phyloP scores from a whole-genome alignment of 1,140 invertebrate genomes.

The Drosophila lini region DNA sequence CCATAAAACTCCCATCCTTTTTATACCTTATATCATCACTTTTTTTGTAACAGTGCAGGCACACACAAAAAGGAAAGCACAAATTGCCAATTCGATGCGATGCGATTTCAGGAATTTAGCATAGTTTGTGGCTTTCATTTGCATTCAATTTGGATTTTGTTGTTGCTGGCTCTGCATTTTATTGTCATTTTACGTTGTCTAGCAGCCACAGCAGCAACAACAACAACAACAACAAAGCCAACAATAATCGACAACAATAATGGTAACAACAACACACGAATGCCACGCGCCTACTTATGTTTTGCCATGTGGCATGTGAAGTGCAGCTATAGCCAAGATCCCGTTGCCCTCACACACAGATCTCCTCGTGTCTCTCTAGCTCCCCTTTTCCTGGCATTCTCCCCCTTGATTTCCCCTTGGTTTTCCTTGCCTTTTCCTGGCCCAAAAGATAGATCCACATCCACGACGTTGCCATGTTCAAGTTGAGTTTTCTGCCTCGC shows the following conservation, averaged over 20 bases:
- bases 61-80: conserved; percentile 75
- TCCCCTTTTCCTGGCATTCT: neutral
- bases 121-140: conserved; percentile 84
- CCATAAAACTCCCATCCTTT: no score
- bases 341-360: conserved; percentile 54
- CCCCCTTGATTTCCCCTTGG: neutral
- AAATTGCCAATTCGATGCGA: conserved; percentile 80
- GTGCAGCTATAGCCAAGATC: conserved; percentile 60
- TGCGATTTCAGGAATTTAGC: conserved; percentile 83
- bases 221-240: conserved; percentile 48
- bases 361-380: neutral
- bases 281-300: conserved; percentile 84
- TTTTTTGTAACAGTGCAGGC: neutral
- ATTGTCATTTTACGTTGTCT: conserved; percentile 80
- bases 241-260: conserved; percentile 81
- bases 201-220: conserved; percentile 35
- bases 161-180: conserved; percentile 67
- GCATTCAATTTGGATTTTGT: conserved; percentile 83
- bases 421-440: conserved; percentile 28
- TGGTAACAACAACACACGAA: conserved; percentile 82
- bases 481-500: conserved; percentile 58
- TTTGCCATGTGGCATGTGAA: conserved; percentile 81
- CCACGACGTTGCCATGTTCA: conserved; percentile 48
- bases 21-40: neutral
- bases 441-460: conserved; percentile 67